Evolutionary conservation across 2,888 invertebrate species (phyloP).

Genomic region (Plemyria rubiginata): DNA sequence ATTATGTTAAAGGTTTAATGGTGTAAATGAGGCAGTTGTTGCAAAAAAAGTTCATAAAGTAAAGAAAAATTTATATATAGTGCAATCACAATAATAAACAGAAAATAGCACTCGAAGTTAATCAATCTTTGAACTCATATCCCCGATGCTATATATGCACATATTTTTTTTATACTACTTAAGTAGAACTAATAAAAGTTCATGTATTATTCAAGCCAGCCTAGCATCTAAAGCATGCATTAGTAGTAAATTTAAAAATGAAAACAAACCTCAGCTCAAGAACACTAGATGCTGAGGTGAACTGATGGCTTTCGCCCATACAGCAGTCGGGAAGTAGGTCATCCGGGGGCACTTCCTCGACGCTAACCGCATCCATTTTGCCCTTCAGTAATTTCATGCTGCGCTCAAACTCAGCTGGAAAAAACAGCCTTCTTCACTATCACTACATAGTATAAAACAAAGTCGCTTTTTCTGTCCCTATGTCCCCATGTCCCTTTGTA

Average conservation of each 20-base stretch:
- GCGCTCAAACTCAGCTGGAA: constrained; percentile 67
- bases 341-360: constrained; percentile 36
- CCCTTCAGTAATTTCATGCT: constrained; percentile 61
- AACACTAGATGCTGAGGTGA: constrained; percentile 82
- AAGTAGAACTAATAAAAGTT: not conserved
- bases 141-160: too few species aligned
- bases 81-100: too few species aligned
- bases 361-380: constrained; percentile 52
- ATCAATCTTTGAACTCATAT: too few species aligned
- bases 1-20: too few species aligned
- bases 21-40: too few species aligned
- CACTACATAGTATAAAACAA: too few species aligned
- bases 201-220: not conserved
- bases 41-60: too few species aligned
- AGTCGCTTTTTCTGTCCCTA: too few species aligned
- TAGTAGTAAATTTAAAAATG: not conserved
- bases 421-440: not conserved
- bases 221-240: not conserved
- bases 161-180: too few species aligned
- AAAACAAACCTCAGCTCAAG: constrained; percentile 68
- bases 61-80: too few species aligned
- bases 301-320: constrained; percentile 78
- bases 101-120: too few species aligned
- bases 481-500: too few species aligned
- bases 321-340: constrained; percentile 67